Evolutionary conservation across 2,797 vertebrate species (phyloP), one percentile per base, ranked within the genome.

Genomic region (Periophthalmus magnuspinnatus): DNA sequence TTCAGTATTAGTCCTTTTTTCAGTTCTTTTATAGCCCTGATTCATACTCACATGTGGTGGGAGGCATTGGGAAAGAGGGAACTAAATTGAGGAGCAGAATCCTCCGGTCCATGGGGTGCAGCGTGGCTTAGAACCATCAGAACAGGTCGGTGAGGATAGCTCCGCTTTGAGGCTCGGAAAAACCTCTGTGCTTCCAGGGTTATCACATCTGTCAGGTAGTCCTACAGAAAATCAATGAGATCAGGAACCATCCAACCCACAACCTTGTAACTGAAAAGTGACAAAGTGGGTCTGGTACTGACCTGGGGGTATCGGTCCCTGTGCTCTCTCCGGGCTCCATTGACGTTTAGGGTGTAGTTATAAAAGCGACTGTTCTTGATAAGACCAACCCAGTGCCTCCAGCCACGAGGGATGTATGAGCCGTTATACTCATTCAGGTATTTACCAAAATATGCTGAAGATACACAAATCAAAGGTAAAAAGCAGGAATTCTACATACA

Each of bases 361-460:
- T 98, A 99, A 87, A 99, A 98, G 50, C 97, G 95, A 16, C 97
- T 98, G 88, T 99, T 99, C 88, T 98, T 99, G 67, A 99, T 94
- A 76, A 98, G 86, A 5, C 95, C 96, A 57, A 99, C 94, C 97
- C 97, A 98, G 86, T 98, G 95, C 81, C 94, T 97, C 97, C 97
- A 98, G 17, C 97, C 97, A 0, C 95, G 89, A 0, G 97, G 97
- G 60, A 98, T 91, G 94, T 97, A 7, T 81, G 97, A 2, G 91
- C 98, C 71, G 92, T 97, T 47, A 91, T 98, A 91, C 95, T 99
- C 75, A 83, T 99, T 83, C 92, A 97, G 79, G 93, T 96, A 91
- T 95, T 97, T 28, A 94, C 97, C 57, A 87, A 99, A 93, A 94
- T 97, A 2, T 86, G 96, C 93, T 94, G 96, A 21, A 52, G 5